phyloP scores from a whole-genome alignment of 2,113 vertebrate species.

The Sula dactylatra region DNA sequence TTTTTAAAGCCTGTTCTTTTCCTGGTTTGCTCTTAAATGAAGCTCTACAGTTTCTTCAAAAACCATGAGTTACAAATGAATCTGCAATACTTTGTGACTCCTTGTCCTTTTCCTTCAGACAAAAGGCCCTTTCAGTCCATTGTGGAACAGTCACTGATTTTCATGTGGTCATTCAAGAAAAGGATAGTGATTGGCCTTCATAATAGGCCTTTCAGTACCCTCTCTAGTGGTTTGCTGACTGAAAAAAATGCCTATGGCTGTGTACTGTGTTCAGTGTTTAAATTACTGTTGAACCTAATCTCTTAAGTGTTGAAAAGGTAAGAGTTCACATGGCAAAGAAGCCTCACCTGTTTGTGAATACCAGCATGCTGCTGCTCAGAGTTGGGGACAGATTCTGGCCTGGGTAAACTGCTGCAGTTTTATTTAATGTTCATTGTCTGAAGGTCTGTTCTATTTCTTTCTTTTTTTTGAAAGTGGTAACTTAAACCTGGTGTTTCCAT shows the following conservation, averaged over 20 bases:
- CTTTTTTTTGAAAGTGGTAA: not conserved
- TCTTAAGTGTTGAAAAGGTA: not conserved
- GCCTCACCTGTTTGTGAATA: not conserved
- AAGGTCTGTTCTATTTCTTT: not conserved
- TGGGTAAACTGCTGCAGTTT: not conserved
- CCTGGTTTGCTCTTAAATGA: slow-evolving; percentile 10
- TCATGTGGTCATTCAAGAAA: slow-evolving; percentile 45
- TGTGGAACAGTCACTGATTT: slow-evolving; percentile 21
- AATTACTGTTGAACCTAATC: not conserved
- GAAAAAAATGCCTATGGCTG: not conserved
- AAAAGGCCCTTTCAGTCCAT: slow-evolving; percentile 32
- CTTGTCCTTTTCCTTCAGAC: slow-evolving; percentile 40
- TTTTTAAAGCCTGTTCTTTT: slow-evolving; percentile 36
- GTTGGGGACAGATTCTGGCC: not conserved
- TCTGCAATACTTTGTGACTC: slow-evolving; percentile 26
- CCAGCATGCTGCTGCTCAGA: not conserved
- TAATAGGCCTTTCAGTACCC: slow-evolving; percentile 4
- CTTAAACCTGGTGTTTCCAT: not conserved
- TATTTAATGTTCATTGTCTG: not conserved
- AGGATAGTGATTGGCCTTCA: not conserved
- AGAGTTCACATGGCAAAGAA: not conserved
- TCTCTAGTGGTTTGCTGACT: slow-evolving; percentile 1
- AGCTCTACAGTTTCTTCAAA: slow-evolving; percentile 47
- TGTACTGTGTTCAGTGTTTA: not conserved
- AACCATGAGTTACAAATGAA: slow-evolving; percentile 10